Conservation (phyloP, 1,140 invertebrate species). For the Scaptomyza hsui region DNA sequence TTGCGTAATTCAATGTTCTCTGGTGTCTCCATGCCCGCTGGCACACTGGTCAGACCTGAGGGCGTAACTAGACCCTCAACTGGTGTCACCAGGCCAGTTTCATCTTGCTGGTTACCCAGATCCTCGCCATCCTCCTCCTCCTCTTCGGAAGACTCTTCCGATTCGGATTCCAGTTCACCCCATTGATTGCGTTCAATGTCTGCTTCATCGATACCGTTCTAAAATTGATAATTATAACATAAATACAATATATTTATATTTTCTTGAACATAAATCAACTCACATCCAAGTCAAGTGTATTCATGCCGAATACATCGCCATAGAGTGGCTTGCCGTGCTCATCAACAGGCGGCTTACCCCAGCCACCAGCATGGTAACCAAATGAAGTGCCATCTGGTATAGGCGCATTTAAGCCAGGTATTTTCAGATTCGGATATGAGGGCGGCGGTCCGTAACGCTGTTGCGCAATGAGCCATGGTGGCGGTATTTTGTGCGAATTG, state of each 20-base stretch:
- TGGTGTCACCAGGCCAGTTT: conserved; percentile 90
- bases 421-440: conserved; percentile 99
- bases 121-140: conserved; percentile 91
- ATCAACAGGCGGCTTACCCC: conserved; percentile 99
- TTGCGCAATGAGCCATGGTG: conserved; percentile 99
- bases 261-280: conserved; percentile 50
- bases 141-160: conserved; percentile 95
- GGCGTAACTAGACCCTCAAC: conserved; percentile 97
- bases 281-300: conserved; percentile 87
- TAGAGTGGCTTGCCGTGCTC: conserved; percentile 98
- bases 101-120: conserved; percentile 88
- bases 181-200: conserved; percentile 96
- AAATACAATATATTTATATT: background rate
- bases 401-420: conserved; percentile 96
- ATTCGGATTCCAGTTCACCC: conserved; percentile 99
- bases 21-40: conserved; percentile 98
- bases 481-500: conserved; percentile 94
- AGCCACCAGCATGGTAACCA: conserved; percentile 99
- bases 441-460: conserved; percentile 99
- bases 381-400: conserved; percentile 98
- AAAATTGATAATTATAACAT: conserved; percentile 33
- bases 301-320: conserved; percentile 98
- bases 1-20: conserved; percentile 99
- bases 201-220: conserved; percentile 92
- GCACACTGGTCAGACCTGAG: conserved; percentile 96